Percentiles rank a stretch among this genome's conserved stretches.
phyloP scores from a whole-genome alignment of 2,113 vertebrate genomes.

The Mormoops blainvillei region DNA sequence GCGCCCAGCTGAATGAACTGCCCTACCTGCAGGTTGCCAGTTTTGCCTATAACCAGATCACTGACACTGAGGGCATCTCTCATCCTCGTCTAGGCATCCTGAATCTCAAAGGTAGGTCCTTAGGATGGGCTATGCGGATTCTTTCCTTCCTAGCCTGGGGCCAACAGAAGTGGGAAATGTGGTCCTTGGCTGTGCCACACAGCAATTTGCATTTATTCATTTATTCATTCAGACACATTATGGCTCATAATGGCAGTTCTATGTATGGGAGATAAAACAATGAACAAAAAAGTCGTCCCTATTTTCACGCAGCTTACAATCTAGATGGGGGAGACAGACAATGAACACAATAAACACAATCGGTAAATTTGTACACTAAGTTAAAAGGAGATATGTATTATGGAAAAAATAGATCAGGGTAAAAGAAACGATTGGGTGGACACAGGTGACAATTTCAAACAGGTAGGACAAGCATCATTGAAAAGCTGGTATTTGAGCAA shows the following conservation, averaged over 20 bases:
- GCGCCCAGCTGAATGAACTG: constrained; percentile 82
- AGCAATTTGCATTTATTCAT: not conserved
- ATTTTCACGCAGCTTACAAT: not conserved
- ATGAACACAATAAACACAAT: not conserved
- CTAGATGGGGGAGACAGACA: not conserved
- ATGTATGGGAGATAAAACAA: not conserved
- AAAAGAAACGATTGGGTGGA: not conserved
- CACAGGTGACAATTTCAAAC: not conserved
- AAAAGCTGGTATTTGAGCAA: not conserved
- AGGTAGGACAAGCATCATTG: not conserved
- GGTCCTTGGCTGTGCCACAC: not conserved
- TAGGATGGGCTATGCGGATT: not conserved
- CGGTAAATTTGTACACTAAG: not conserved
- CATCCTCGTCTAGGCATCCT: constrained; percentile 86
- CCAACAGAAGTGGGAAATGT: not conserved
- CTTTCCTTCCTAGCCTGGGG: not conserved
- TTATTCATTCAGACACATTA: not conserved
- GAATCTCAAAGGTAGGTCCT: constrained; percentile 87
- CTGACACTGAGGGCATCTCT: constrained; percentile 81
- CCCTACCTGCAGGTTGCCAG: constrained; percentile 90
- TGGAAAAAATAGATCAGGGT: not conserved
- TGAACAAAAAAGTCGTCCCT: not conserved
- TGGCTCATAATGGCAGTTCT: not conserved
- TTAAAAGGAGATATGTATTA: not conserved
- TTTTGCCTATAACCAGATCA: constrained; percentile 86